Percentiles rank a stretch among this genome's conserved stretches.
These are phyloP conservation scores for Lepus timidus DNA, from an alignment of 2,113 vertebrate species.

Conservation along the genomic window DNA sequence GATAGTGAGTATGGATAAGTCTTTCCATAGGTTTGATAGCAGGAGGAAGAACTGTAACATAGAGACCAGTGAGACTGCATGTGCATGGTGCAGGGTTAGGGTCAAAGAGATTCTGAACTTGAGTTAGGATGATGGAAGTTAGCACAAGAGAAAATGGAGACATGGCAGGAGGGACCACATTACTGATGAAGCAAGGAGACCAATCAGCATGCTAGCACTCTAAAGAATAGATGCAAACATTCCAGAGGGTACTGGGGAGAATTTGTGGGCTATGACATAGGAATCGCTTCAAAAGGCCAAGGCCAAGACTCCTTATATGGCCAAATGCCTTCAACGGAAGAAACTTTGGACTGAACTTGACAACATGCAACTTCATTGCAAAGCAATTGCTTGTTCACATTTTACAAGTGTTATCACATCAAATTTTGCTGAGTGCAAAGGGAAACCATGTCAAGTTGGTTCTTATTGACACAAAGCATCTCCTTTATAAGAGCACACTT, in stretches of 20 bases:
- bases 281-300: neutral
- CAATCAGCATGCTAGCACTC: fast-evolving
- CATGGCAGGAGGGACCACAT: too few species aligned
- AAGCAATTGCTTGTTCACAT: neutral
- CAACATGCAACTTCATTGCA: neutral
- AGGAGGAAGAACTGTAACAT: neutral
- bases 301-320: too few species aligned
- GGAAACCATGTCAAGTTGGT: neutral
- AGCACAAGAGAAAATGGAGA: neutral
- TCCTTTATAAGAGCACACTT: neutral
- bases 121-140: neutral
- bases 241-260: neutral
- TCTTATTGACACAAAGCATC: neutral
- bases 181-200: neutral
- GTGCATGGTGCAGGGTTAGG: neutral
- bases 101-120: too few species aligned
- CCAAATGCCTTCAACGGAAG: neutral
- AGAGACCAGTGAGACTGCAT: fast-evolving
- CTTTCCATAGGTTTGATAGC: neutral
- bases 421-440: neutral
- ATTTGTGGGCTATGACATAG: fast-evolving
- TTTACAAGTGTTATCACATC: neutral
- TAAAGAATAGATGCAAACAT: neutral
- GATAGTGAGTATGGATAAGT: neutral
- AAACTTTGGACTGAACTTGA: neutral